Evolutionary conservation across 2,888 invertebrate species (phyloP).

Genomic region (Phalera bucephala): DNA sequence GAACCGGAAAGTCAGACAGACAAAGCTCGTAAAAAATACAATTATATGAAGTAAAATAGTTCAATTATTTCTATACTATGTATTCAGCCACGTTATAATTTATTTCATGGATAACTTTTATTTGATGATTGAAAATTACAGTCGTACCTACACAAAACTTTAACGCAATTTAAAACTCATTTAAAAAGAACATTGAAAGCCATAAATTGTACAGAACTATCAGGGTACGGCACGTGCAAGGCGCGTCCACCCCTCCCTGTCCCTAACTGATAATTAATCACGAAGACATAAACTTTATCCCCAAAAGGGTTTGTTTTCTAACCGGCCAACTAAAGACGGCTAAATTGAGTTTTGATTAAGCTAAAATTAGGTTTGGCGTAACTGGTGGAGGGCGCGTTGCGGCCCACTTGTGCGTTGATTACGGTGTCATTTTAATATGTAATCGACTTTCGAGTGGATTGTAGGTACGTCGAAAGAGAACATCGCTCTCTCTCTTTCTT

Average conservation of each 20-base stretch:
- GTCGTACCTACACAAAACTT: no score
- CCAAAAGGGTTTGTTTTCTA: slow-evolving; percentile 50
- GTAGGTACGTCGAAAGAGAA: no score
- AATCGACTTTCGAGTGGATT: slow-evolving; percentile 30
- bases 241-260: slow-evolving; percentile 16
- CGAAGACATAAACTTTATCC: slow-evolving; percentile 51
- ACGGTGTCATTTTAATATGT: slow-evolving; percentile 34
- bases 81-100: no score
- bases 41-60: no score
- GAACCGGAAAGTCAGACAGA: no score
- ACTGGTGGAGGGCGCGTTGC: slow-evolving; percentile 41
- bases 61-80: no score
- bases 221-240: slow-evolving; percentile 30
- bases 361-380: slow-evolving; percentile 35
- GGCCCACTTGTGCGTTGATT: slow-evolving; percentile 31
- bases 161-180: slow-evolving; percentile 2
- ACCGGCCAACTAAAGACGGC: slow-evolving; percentile 49
- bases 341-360: slow-evolving; percentile 63
- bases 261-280: slow-evolving; percentile 51
- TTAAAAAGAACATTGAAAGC: slow-evolving; percentile 25
- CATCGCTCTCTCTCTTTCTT: no score
- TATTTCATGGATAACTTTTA: no score
- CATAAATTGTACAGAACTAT: slow-evolving; percentile 25
- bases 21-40: no score
- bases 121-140: no score